Evolutionary conservation across 1,140 invertebrate species (phyloP).

Genomic region (Potamilus streckersoni): DNA sequence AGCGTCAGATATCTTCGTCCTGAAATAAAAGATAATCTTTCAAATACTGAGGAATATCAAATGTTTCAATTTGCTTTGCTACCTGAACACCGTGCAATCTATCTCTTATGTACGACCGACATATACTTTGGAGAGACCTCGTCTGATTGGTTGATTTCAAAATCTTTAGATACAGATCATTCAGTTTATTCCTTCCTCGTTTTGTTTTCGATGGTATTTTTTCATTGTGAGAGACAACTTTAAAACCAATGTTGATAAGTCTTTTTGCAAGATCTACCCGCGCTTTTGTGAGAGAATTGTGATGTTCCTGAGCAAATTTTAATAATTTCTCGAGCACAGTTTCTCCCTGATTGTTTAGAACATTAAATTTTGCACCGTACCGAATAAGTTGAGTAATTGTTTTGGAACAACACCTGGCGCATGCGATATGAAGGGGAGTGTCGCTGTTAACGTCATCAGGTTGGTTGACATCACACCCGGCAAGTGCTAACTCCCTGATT

Average conservation of each 20-base stretch:
- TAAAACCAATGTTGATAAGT: constrained; percentile 42
- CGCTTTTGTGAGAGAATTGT: constrained; percentile 42
- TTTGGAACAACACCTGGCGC: constrained; percentile 30
- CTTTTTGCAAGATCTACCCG: constrained; percentile 37
- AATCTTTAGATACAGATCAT: constrained; percentile 28
- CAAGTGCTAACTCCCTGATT: constrained; percentile 24
- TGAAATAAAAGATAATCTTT: constrained; percentile 32
- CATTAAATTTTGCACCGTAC: constrained; percentile 42
- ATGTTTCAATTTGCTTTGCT: constrained; percentile 7
- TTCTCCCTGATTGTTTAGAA: constrained; percentile 37
- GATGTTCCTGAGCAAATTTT: constrained; percentile 30
- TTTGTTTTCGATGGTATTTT: background rate
- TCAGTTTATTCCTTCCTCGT: constrained; percentile 31
- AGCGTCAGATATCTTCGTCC: background rate
- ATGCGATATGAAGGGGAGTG: constrained; percentile 49
- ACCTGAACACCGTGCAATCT: background rate
- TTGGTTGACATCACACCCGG: constrained; percentile 46
- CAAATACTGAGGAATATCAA: constrained; percentile 31
- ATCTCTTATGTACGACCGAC: constrained; percentile 28
- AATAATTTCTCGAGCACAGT: constrained; percentile 49
- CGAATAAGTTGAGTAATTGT: constrained; percentile 35
- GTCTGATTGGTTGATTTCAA: constrained; percentile 1
- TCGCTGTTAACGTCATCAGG: constrained; percentile 36
- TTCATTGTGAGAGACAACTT: constrained; percentile 2
- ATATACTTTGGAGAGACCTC: constrained; percentile 30